Evolutionary conservation across 2,113 vertebrate genomes (phyloP), one percentile per base, ranked within the genome.

Genomic region (Calidris pugnax): DNA sequence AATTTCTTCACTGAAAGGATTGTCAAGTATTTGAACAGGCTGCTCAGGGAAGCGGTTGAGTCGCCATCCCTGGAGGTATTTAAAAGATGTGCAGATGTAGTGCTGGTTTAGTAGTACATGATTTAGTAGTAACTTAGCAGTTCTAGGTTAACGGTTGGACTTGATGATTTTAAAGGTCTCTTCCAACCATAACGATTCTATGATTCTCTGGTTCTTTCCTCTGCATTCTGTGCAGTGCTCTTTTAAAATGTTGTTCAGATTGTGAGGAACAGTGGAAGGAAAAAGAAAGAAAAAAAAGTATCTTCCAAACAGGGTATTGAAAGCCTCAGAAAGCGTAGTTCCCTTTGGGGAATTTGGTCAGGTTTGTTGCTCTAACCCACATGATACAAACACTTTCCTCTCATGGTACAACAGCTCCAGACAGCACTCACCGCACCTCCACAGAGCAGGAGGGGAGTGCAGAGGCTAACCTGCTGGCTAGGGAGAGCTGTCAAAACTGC

Each of bases 211-310:
- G 39, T 62, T 39, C 60, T 62, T 66, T 76, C 53, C 39, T 48
- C 71, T 53, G 32, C 35, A 45, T 57, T 14, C 37, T 67, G 26
- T 20, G 12, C 23, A 80, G 28, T 3, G 9, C 12, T 75, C 9
- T 85, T 85, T 91, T 68, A 80, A 92, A 94, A 89, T 64, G 43
- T 37, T 48, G 20, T 66, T 94, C 68, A 75, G 64, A 84, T 9
- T 48, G 47, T 15, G 45, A 82, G 28, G 50, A 66, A 77, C 18
- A 28, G 1, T 10, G 39, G 23, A 74, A 74, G 12, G 43, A 72
- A 68, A 67, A 9, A 69, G 14, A 85, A 68, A 73, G 14, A 14
- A 10, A 30, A 43, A 43, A 67, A 35, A 5, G 17, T 9, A 22
- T 14, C 67, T 71, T 94, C 48, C 64, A 68, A 85, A 76, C 32